These are phyloP conservation scores for Athalia circularis DNA, from an alignment of 2,888 invertebrate genomes.

Conservation along the genomic window DNA sequence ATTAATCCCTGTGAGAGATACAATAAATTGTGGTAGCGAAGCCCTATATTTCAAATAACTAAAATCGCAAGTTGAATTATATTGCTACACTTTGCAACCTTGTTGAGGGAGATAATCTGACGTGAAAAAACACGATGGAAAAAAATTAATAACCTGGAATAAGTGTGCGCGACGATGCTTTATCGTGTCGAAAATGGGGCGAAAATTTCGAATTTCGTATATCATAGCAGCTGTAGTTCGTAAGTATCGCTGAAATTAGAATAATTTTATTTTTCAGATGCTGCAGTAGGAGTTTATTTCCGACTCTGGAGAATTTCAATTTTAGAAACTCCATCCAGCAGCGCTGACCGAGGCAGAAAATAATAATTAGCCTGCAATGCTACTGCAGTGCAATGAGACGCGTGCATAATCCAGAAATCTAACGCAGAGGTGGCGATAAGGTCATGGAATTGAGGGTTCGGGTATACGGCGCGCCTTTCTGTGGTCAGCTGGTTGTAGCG, in stretches of 20 bases:
- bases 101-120: not conserved
- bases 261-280: too few species aligned
- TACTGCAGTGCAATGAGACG: too few species aligned
- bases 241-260: not conserved
- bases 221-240: not conserved
- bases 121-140: not conserved
- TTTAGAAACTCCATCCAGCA: too few species aligned
- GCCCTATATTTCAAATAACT: slow-evolving; percentile 23
- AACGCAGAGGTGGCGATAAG: not conserved
- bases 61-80: not conserved
- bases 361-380: too few species aligned
- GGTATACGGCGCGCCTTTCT: not conserved
- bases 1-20: slow-evolving; percentile 30
- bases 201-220: not conserved
- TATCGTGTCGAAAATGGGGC: not conserved
- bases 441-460: not conserved
- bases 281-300: too few species aligned
- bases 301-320: too few species aligned
- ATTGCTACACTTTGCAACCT: not conserved
- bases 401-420: not conserved
- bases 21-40: not conserved
- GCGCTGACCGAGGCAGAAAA: too few species aligned
- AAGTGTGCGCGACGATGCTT: not conserved
- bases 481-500: not conserved
- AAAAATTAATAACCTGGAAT: slow-evolving; percentile 29